phyloP scores from a whole-genome alignment of 2,113 vertebrate species.

The Hypocryptadius cinnamomeus region DNA sequence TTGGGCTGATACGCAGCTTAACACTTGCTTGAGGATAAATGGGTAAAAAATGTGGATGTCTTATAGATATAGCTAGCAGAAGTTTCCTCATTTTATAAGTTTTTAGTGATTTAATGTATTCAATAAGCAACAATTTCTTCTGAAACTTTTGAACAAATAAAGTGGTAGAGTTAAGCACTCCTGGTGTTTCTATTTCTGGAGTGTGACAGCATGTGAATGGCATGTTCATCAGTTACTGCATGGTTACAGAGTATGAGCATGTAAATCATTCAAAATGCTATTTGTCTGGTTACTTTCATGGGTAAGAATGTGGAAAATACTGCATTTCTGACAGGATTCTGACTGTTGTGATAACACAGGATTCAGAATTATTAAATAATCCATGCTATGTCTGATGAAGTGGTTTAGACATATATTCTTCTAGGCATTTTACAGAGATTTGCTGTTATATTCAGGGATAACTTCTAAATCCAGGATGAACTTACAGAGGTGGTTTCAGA shows the following conservation, averaged over 20 bases:
- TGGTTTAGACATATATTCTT: neutral
- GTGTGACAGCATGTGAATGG: constrained; percentile 5
- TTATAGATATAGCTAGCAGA: neutral
- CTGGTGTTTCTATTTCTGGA: neutral
- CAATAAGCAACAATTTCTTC: neutral
- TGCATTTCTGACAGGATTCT: neutral
- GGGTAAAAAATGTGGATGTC: neutral
- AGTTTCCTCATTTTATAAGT: neutral
- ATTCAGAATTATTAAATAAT: neutral
- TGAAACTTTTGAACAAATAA: neutral
- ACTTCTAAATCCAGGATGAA: neutral
- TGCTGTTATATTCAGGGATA: neutral
- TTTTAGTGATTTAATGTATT: neutral
- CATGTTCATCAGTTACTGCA: constrained; percentile 26
- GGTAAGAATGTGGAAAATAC: neutral
- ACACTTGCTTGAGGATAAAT: neutral
- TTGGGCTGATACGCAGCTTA: neutral
- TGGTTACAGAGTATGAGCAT: neutral
- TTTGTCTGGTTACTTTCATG: neutral
- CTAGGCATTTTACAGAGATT: neutral
- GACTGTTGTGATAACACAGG: neutral
- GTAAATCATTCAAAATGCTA: neutral
- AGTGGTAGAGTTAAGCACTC: neutral
- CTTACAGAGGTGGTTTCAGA: neutral
- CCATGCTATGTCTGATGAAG: neutral